phyloP scores from a whole-genome alignment of 2,888 invertebrate species.

The Agrotis segetum region DNA sequence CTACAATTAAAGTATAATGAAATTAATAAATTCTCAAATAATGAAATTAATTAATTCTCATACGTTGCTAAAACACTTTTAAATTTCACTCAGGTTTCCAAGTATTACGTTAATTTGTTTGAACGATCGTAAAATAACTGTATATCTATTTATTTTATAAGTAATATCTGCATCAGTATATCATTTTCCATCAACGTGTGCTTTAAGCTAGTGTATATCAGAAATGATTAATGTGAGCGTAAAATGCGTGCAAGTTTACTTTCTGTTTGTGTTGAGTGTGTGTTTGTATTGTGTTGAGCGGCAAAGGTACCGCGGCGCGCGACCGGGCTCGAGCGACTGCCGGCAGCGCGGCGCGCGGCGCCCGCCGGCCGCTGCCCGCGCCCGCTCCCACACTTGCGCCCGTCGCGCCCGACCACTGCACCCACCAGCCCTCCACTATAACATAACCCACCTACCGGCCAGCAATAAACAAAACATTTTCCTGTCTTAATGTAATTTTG shows the following conservation, averaged over 20 bases:
- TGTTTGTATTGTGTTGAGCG: conserved; percentile 39
- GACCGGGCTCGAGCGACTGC: conserved; percentile 63
- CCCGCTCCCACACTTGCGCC: conserved; percentile 34
- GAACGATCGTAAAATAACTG: conserved; percentile 16
- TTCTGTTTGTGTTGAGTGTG: conserved; percentile 40
- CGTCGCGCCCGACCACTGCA: conserved; percentile 42
- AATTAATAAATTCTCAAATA: too few relatives aligned
- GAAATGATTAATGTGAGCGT: conserved; percentile 42
- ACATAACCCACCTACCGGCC: conserved; percentile 30
- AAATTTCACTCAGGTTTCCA: conserved; percentile 32
- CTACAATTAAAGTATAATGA: background rate
- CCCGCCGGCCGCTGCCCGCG: conserved; percentile 13
- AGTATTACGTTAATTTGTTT: conserved; percentile 38
- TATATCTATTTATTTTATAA: conserved; percentile 12
- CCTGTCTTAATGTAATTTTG: background rate
- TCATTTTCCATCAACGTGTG: conserved; percentile 1
- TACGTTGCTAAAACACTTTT: conserved; percentile 29
- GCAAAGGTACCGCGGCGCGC: conserved; percentile 55
- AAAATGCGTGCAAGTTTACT: conserved; percentile 51
- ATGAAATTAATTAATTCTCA: background rate
- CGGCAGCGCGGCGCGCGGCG: conserved; percentile 26
- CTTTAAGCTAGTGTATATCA: conserved; percentile 17
- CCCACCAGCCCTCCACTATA: conserved; percentile 31
- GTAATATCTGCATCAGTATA: background rate
- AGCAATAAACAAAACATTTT: conserved; percentile 44